Conservation (phyloP, 2,888 invertebrate genomes). For the Cerceris ruficornis region DNA sequence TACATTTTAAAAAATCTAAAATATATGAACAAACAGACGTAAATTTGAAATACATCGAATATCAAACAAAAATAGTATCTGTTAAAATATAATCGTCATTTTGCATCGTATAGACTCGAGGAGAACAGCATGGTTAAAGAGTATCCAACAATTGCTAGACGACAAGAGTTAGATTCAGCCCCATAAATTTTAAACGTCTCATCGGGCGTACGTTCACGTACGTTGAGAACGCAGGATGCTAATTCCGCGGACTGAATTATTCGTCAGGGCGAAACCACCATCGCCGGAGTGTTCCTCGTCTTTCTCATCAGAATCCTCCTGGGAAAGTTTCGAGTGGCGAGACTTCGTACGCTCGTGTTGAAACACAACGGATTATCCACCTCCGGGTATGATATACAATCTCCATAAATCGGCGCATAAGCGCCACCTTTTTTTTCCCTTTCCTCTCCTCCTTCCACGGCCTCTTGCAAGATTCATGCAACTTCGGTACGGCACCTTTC, state of each 20-base stretch:
- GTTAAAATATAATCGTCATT: too few species aligned
- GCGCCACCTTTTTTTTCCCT: constrained; percentile 42
- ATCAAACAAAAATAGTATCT: too few species aligned
- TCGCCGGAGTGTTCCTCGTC: constrained; percentile 5
- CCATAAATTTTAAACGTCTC: too few species aligned
- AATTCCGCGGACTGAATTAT: constrained; percentile 43
- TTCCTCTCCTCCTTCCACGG: constrained; percentile 4
- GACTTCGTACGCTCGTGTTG: constrained; percentile 33
- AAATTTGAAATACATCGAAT: too few species aligned
- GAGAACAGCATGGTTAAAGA: too few species aligned
- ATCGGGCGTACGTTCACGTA: background rate
- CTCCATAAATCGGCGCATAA: constrained; percentile 63
- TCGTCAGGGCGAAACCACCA: constrained; percentile 25
- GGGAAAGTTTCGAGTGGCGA: constrained; percentile 57
- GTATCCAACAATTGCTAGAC: too few species aligned
- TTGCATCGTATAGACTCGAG: too few species aligned
- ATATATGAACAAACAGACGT: too few species aligned
- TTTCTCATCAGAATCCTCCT: constrained; percentile 55
- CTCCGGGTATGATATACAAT: constrained; percentile 62
- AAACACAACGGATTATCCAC: constrained; percentile 58
- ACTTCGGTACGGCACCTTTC: constrained; percentile 9
- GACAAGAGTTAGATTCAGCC: too few species aligned
- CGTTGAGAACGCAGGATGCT: constrained; percentile 3
- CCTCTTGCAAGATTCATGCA: constrained; percentile 29
- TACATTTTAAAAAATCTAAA: too few species aligned